These are phyloP conservation scores for Drosophila mimica DNA, from an alignment of 2,888 invertebrate genomes.

Conservation along the genomic window DNA sequence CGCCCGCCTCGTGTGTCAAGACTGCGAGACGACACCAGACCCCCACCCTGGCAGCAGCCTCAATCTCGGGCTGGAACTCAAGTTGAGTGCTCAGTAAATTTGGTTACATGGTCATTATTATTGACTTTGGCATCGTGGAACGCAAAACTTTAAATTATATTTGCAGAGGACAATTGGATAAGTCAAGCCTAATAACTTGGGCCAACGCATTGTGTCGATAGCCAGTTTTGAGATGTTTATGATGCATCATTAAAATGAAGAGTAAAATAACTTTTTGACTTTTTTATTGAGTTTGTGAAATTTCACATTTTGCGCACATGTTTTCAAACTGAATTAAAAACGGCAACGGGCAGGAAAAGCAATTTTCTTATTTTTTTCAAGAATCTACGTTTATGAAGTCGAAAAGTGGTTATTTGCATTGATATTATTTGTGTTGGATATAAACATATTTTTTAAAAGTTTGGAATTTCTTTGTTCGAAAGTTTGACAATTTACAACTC, in stretches of 20 bases:
- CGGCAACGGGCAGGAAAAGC: neutral
- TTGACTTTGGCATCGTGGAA: conserved; percentile 67
- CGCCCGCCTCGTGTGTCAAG: conserved; percentile 34
- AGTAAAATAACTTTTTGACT: conserved; percentile 25
- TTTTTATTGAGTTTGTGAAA: neutral
- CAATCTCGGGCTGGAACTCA: conserved; percentile 31
- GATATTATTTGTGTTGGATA: neutral
- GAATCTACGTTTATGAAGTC: neutral
- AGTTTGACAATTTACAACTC: conserved; percentile 2
- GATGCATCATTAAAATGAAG: conserved; percentile 18
- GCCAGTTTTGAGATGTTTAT: conserved; percentile 29
- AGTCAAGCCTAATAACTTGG: conserved; percentile 46
- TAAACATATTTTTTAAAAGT: neutral
- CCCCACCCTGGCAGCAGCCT: conserved; percentile 3
- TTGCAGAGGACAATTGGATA: conserved; percentile 72
- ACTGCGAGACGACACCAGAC: neutral
- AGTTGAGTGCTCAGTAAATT: conserved; percentile 62
- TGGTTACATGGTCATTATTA: conserved; percentile 78
- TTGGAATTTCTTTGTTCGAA: neutral
- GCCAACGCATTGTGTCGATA: neutral
- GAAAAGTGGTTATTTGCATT: neutral
- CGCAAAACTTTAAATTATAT: conserved; percentile 75
- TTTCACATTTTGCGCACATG: neutral
- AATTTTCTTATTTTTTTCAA: no score
- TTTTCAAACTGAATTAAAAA: neutral